These are phyloP conservation scores for Orussus abietinus DNA, from an alignment of 1,140 invertebrate genomes.

Conservation along the genomic window DNA sequence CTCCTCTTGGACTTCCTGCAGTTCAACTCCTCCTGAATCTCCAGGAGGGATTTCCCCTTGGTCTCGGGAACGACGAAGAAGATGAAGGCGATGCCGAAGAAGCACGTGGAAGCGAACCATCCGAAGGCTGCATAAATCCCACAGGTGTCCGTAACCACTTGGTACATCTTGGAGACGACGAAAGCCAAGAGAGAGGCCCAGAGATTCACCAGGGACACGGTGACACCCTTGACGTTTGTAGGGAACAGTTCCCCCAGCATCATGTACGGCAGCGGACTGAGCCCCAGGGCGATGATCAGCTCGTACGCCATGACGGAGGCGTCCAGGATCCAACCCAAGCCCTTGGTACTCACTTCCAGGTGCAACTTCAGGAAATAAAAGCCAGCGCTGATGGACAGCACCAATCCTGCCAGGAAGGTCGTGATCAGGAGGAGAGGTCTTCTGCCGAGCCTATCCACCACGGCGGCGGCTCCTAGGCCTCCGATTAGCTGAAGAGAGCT, in stretches of 20 bases:
- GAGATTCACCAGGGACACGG: conserved; percentile 48
- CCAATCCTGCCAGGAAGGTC: conserved; percentile 52
- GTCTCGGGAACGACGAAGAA: conserved; percentile 68
- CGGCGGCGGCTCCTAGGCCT: conserved; percentile 51
- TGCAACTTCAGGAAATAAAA: conserved; percentile 55
- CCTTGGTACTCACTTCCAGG: conserved; percentile 33
- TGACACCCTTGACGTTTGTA: conserved; percentile 59
- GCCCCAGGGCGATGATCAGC: conserved; percentile 56
- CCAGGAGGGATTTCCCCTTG: conserved; percentile 64
- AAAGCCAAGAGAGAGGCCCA: conserved; percentile 52
- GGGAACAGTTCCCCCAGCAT: conserved; percentile 63
- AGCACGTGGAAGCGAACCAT: conserved; percentile 56
- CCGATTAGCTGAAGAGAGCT: conserved; percentile 65
- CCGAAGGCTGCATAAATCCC: conserved; percentile 58
- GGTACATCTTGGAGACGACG: conserved; percentile 56
- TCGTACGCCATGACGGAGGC: conserved; percentile 59
- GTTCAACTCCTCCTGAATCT: conserved; percentile 58
- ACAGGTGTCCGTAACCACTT: conserved; percentile 52
- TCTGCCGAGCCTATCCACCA: conserved; percentile 59
- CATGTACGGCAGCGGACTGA: conserved; percentile 60
- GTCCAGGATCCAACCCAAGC: conserved; percentile 54
- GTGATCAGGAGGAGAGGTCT: conserved; percentile 56
- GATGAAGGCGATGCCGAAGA: conserved; percentile 57
- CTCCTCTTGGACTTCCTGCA: conserved; percentile 23
- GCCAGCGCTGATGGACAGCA: conserved; percentile 36